A percentile compares a stretch with the other conserved stretches of the same genome.
phyloP scores from a whole-genome alignment of 2,113 vertebrate species.

The Spilogale gracilis region DNA sequence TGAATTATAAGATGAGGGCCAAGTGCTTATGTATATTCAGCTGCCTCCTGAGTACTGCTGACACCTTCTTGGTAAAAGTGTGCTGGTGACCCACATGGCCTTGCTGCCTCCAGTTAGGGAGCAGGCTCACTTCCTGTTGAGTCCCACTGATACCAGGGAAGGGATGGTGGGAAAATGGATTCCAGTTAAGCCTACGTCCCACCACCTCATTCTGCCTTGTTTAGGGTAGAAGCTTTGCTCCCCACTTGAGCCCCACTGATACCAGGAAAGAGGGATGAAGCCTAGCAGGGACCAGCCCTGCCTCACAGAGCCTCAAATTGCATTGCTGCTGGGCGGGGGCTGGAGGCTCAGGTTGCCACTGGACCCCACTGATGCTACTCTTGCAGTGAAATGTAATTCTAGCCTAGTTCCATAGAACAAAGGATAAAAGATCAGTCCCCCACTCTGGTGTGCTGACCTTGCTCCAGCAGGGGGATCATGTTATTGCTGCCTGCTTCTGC shows the following conservation, averaged over 20 bases:
- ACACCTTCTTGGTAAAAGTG: neutral
- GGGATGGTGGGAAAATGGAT: neutral
- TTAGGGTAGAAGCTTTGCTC: neutral
- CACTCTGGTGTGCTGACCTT: neutral
- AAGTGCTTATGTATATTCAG: neutral
- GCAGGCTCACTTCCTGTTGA: neutral
- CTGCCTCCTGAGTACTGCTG: neutral
- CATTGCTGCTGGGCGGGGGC: neutral
- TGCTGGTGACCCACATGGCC: too few relatives aligned
- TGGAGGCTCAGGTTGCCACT: neutral
- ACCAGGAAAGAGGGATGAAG: neutral
- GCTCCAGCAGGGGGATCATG: neutral
- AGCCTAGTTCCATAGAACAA: neutral
- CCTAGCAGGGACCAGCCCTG: neutral
- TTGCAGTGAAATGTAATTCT: neutral
- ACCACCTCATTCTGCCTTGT: neutral
- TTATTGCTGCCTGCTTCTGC: neutral
- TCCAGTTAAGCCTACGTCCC: neutral
- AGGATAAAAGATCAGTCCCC: neutral
- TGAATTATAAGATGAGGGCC: neutral
- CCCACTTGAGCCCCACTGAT: neutral
- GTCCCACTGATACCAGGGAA: neutral
- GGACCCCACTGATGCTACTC: neutral
- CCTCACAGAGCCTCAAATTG: neutral
- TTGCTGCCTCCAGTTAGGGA: neutral